Evolutionary conservation across 2,888 invertebrate genomes (phyloP).

Genomic region (Acanthosepion esculentum): DNA sequence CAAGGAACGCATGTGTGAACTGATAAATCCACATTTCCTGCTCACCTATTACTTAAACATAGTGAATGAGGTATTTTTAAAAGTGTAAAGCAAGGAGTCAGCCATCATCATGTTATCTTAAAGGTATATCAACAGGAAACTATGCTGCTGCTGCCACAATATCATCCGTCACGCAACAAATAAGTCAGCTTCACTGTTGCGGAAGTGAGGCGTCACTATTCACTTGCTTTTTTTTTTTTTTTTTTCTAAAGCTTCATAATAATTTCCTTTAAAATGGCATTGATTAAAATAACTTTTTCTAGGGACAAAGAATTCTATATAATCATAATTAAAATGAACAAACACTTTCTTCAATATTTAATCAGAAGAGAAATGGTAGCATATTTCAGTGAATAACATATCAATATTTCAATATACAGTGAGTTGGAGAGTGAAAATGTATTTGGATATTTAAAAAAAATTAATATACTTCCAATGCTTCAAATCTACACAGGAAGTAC

Average conservation of each 20-base stretch:
- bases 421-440: too few species aligned
- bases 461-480: too few species aligned
- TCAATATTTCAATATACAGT: too few species aligned
- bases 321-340: not conserved
- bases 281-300: not conserved
- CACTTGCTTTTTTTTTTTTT: not conserved
- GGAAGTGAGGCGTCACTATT: not conserved
- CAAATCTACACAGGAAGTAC: too few species aligned
- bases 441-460: too few species aligned
- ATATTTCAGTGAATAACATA: not conserved
- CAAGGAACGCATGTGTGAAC: not conserved
- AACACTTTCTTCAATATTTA: not conserved
- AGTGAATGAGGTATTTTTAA: slow-evolving; percentile 18
- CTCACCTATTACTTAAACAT: not conserved
- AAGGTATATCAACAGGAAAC: slow-evolving; percentile 33
- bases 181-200: not conserved
- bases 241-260: not conserved
- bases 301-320: not conserved
- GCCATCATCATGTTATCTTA: slow-evolving; percentile 33
- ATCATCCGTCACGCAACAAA: not conserved
- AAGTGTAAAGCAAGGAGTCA: slow-evolving; percentile 23
- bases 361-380: not conserved
- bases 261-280: not conserved
- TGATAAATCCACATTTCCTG: not conserved
- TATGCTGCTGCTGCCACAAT: not conserved